These are phyloP conservation scores for Melanaphis sacchari DNA, from an alignment of 1,140 invertebrate genomes.

Conservation along the genomic window DNA sequence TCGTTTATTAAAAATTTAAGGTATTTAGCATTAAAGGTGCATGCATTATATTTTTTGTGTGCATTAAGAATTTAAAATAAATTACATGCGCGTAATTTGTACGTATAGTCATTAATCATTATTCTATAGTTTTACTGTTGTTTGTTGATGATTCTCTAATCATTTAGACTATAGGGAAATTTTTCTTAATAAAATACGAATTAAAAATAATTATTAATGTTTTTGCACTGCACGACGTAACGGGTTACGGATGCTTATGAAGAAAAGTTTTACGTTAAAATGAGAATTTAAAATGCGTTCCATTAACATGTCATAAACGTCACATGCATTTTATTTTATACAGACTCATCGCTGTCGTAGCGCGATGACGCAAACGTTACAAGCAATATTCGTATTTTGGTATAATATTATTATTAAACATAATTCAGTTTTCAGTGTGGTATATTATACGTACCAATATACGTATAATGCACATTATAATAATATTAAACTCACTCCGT, in stretches of 20 bases:
- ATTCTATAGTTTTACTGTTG: background rate
- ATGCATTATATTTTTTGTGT: background rate
- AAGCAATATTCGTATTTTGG: background rate
- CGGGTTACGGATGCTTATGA: too few relatives aligned
- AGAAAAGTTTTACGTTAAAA: background rate
- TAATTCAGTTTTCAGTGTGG: background rate
- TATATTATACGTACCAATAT: background rate
- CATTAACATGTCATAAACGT: constrained; percentile 14
- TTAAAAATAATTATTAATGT: background rate
- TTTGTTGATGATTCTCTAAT: background rate
- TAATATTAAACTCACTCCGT: background rate
- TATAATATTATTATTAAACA: background rate
- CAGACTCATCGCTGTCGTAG: background rate
- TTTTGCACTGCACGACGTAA: background rate
- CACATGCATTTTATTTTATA: background rate
- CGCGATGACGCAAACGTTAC: background rate
- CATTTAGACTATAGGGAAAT: too few relatives aligned
- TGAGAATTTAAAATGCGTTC: background rate
- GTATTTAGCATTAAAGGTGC: background rate
- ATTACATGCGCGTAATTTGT: background rate
- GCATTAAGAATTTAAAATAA: background rate
- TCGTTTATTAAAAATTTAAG: background rate
- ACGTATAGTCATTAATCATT: background rate
- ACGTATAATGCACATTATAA: background rate
- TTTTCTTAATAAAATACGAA: background rate